These are phyloP conservation scores for Oryzias dopingdopingensis DNA, from an alignment of 2,797 vertebrate species.

Conservation along the genomic window DNA sequence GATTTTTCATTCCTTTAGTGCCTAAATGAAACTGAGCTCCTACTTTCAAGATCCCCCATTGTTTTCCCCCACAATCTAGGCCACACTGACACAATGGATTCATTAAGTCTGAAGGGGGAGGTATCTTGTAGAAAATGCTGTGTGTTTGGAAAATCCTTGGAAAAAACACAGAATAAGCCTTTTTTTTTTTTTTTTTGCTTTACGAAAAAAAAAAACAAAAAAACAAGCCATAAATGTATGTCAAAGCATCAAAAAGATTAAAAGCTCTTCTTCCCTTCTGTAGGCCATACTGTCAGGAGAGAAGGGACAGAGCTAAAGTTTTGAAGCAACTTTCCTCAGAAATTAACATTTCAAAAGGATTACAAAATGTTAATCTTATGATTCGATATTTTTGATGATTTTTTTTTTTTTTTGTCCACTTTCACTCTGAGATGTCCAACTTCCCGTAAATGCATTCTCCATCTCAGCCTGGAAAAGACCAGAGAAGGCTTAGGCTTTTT, in stretches of 20 bases:
- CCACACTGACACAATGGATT: constrained; percentile 34
- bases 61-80: constrained; percentile 26
- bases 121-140: constrained; percentile 3
- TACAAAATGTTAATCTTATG: not conserved
- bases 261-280: not conserved
- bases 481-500: constrained; percentile 1
- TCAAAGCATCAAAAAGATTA: not conserved
- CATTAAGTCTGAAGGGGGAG: constrained; percentile 6
- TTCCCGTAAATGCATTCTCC: not conserved
- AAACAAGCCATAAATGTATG: not conserved
- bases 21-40: constrained; percentile 12
- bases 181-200: constrained; percentile 2
- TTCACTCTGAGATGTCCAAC: not conserved
- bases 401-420: not conserved
- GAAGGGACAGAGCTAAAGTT: constrained; percentile 17
- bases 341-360: not conserved
- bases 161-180: not conserved
- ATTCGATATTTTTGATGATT: not conserved
- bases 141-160: not conserved
- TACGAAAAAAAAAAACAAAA: not conserved
- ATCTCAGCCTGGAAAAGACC: too few species aligned
- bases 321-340: constrained; percentile 1
- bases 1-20: constrained; percentile 11
- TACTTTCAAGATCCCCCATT: constrained; percentile 29
- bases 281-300: not conserved